Base-by-base conservation (phyloP, 2,888 invertebrate genomes). In the Galerucella calmariensis region DNA sequence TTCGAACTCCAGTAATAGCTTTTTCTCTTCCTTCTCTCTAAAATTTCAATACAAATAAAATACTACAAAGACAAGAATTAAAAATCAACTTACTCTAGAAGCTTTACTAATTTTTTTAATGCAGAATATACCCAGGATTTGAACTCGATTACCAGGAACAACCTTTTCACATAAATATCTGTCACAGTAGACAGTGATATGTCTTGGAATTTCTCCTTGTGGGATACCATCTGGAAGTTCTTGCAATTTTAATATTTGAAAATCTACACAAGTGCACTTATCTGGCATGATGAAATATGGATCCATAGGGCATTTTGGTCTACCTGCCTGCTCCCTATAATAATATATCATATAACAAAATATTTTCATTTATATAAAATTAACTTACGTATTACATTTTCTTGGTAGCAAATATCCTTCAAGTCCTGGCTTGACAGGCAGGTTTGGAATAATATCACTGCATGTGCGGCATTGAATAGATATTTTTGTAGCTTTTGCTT, bases 281-380 rank as follows among this genome's bases (percentile, higher is more conserved):
- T 99, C 99, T 16, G 99, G 98, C 87, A 99, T 93, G 78, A 99
- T 98, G 87, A 97, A 98, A 87, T 96, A 99, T 1, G 99, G 99
- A 88, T 99, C 99, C 72, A 98, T 86, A 0, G 99, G 98, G 84
- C 99, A 99, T 83, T 95, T 95, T 0, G 95, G 95, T 70, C 95
- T 90, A 41, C 97, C 97, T 76, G 95, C 94, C 90, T 97, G 97
- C 85, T 98, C 98, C 16, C 96, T 96, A 68, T 66, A 78, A 72
- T 69, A 73, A 35, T 59, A 67, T 67, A 51, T n/a, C 69, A 46
- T 66, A 58, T 48, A 65, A 67, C 48, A 56, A 41, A 63, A 53
- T 51, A 14, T 24, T 44, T 27, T 68, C 10, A 66, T 20, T 58
- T 16, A 12, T 67, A 11, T 51, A 73, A 61, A 58, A 48, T 41